These are phyloP conservation scores for Cephalophus harveyi DNA, from an alignment of 2,113 vertebrate species.

Conservation along the genomic window DNA sequence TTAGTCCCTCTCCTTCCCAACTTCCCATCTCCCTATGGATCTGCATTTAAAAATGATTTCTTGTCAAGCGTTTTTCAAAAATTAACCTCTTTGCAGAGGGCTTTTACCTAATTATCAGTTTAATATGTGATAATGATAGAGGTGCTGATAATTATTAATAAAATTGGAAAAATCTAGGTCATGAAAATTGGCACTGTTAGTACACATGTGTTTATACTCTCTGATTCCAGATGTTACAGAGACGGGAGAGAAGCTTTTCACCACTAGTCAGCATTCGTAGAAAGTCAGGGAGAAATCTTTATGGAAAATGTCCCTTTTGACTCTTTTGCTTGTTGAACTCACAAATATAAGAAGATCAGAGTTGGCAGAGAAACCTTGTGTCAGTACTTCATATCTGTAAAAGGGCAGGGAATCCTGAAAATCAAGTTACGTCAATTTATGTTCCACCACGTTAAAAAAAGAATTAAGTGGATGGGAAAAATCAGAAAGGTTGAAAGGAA, in stretches of 20 bases:
- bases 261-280: background rate
- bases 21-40: no score
- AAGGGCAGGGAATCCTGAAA: background rate
- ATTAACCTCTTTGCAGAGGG: background rate
- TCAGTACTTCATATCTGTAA: background rate
- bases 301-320: background rate
- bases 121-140: background rate
- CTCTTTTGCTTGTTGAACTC: background rate
- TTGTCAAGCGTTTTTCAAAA: background rate
- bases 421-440: background rate
- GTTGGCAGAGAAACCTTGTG: background rate
- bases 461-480: background rate
- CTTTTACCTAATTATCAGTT: background rate
- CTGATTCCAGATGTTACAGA: conserved; percentile 8
- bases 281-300: background rate
- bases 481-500: background rate
- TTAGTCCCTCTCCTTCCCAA: background rate
- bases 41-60: background rate
- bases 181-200: background rate
- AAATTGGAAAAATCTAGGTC: background rate
- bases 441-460: background rate
- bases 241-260: background rate
- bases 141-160: background rate
- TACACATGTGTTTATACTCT: background rate
- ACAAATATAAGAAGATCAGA: background rate